These are phyloP conservation scores for Nipponia nippon DNA, from an alignment of 2,113 vertebrate species.

Conservation along the genomic window DNA sequence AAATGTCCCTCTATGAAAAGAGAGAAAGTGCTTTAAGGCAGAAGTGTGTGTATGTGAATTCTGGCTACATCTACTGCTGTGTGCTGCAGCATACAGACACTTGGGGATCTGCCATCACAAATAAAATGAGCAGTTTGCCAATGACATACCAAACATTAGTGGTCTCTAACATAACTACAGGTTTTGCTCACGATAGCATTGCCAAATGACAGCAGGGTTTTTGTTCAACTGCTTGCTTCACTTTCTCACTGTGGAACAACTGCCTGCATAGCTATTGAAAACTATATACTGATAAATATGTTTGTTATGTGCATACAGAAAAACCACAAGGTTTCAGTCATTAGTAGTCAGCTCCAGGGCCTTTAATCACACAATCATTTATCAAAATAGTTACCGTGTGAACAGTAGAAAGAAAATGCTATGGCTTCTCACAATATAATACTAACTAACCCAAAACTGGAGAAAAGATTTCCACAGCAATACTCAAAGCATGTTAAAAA, in stretches of 20 bases:
- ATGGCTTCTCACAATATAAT: not conserved
- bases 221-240: not conserved
- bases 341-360: not conserved
- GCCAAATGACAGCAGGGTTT: constrained; percentile 27
- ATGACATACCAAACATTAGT: constrained; percentile 40
- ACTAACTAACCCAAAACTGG: not conserved
- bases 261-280: not conserved
- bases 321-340: not conserved
- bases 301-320: not conserved
- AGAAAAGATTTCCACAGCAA: not conserved
- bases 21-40: not conserved
- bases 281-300: not conserved
- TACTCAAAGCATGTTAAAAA: not conserved
- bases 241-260: not conserved
- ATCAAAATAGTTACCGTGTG: not conserved
- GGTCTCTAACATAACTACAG: not conserved
- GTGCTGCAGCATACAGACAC: not conserved
- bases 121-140: constrained; percentile 31
- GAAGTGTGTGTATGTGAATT: not conserved
- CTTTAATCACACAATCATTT: not conserved
- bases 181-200: not conserved
- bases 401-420: not conserved
- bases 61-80: not conserved
- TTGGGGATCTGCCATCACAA: constrained; percentile 37
- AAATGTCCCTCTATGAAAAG: not conserved